A percentile compares a stretch with the other conserved stretches of the same genome.
Conservation (phyloP, 1,140 invertebrate genomes). For the Globodera rostochiensis region DNA sequence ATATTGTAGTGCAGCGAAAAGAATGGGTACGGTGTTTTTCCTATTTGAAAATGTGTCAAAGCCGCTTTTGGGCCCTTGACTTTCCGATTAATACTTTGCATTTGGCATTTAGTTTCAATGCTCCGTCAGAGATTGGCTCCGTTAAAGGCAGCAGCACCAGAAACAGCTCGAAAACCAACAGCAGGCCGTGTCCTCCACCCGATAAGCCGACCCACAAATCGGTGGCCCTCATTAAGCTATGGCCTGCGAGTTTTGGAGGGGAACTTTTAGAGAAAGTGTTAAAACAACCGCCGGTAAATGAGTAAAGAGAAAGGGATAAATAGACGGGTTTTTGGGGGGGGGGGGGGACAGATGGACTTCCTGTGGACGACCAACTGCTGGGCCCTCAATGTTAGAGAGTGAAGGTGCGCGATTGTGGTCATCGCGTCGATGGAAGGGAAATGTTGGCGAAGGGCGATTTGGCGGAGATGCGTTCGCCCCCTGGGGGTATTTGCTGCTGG, state of each 20-base stretch:
- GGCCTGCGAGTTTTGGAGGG: background rate
- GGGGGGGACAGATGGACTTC: background rate
- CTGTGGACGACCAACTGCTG: background rate
- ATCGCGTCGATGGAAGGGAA: background rate
- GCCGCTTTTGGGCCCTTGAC: background rate
- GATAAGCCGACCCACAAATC: background rate
- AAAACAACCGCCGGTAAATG: background rate
- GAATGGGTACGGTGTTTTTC: background rate
- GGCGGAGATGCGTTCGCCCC: background rate
- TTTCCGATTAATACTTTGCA: conserved; percentile 15
- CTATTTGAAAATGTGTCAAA: background rate
- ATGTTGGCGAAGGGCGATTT: background rate
- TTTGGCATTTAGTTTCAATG: conserved; percentile 26
- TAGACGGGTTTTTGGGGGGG: background rate
- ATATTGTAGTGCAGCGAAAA: too few species aligned
- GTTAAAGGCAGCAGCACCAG: background rate
- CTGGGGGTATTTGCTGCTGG: background rate
- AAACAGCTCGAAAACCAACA: background rate
- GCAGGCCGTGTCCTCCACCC: background rate
- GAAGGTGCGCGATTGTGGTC: background rate
- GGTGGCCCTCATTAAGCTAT: background rate
- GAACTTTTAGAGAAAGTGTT: background rate
- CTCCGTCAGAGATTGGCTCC: conserved; percentile 22
- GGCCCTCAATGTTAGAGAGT: background rate
- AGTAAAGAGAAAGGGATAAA: background rate